Evolutionary conservation across 2,113 vertebrate species (phyloP).

Genomic region (Calyptomena viridis): DNA sequence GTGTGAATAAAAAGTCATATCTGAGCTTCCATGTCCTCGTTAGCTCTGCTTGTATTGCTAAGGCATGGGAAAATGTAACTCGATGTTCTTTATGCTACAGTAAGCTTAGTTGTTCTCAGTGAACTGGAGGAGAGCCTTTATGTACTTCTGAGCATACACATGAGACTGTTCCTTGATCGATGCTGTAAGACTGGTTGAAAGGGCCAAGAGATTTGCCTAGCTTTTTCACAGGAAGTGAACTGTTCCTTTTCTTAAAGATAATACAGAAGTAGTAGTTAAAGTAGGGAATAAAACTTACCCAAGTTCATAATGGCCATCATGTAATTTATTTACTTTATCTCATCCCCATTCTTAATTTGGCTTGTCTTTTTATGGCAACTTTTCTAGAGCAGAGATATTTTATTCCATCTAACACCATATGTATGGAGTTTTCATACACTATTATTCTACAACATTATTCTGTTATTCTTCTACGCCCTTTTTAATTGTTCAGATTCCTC

Average conservation of each 20-base stretch:
- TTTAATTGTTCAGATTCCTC: neutral
- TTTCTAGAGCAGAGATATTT: neutral
- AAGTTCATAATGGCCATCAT: neutral
- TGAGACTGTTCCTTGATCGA: neutral
- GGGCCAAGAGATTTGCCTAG: neutral
- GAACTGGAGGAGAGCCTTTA: neutral
- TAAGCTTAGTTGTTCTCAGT: neutral
- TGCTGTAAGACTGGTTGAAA: neutral
- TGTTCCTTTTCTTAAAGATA: neutral
- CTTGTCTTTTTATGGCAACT: neutral
- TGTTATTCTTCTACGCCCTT: neutral
- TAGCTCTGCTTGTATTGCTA: neutral
- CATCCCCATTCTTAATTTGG: neutral
- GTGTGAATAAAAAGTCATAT: neutral
- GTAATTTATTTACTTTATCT: neutral
- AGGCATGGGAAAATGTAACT: neutral
- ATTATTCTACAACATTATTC: neutral
- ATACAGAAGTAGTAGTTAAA: neutral
- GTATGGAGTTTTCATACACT: neutral
- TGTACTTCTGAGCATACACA: neutral
- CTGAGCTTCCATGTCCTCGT: neutral
- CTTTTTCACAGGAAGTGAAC: neutral
- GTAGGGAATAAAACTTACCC: neutral
- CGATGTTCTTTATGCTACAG: neutral
- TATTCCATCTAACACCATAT: neutral